A percentile compares a stretch with the other conserved stretches of the same genome.
phyloP scores from a whole-genome alignment of 2,888 invertebrate species.

The Tuberolachnus salignus region DNA sequence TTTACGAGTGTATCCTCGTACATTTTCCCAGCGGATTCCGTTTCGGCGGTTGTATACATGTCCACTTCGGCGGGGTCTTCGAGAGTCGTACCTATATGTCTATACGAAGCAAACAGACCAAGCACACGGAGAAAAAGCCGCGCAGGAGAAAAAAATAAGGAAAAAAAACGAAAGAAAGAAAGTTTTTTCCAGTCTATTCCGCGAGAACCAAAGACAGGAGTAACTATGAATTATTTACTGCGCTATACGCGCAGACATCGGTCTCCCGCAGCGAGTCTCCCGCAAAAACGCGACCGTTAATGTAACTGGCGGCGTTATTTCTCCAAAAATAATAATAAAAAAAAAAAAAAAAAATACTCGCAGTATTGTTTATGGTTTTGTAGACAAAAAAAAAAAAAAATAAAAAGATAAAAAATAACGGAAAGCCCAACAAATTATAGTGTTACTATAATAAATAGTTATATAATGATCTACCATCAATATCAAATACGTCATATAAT shows the following conservation, averaged over 20 bases:
- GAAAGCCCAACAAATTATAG: no score
- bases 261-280: slow-evolving; percentile 30
- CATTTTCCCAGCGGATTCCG: slow-evolving; percentile 16
- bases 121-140: no score
- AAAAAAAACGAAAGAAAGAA: background rate
- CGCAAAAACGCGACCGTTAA: slow-evolving; percentile 38
- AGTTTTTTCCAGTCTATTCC: slow-evolving; percentile 12
- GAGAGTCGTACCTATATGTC: background rate
- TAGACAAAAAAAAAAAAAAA: background rate
- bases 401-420: background rate
- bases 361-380: slow-evolving; percentile 32
- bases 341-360: slow-evolving; percentile 3
- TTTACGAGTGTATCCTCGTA: background rate
- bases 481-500: no score
- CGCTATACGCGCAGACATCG: slow-evolving; percentile 29
- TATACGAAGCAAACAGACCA: no score
- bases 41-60: background rate
- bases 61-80: background rate
- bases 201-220: background rate
- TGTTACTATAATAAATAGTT: no score
- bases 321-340: background rate
- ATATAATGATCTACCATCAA: no score
- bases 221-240: slow-evolving; percentile 53
- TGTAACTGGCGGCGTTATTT: slow-evolving; percentile 32
- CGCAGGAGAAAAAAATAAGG: background rate